phyloP scores from a whole-genome alignment of 1,140 invertebrate species.

The Caenorhabditis inopinata region DNA sequence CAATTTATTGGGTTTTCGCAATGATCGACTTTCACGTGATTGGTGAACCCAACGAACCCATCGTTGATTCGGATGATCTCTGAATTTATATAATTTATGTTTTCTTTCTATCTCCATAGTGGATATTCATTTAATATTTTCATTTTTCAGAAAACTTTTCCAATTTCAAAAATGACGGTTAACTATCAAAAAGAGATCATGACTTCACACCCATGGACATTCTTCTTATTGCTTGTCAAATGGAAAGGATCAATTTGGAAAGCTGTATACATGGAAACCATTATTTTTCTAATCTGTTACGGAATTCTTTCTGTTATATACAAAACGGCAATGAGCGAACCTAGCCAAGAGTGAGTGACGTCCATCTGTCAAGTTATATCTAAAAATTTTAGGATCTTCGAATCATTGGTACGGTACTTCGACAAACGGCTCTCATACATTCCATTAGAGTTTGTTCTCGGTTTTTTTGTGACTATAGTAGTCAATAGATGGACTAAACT shows the following conservation, averaged over 20 bases:
- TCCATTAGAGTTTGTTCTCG: constrained; percentile 39
- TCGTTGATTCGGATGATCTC: too few relatives aligned
- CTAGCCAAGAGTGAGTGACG: background rate
- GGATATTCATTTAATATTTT: too few relatives aligned
- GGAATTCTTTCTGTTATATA: constrained; percentile 42
- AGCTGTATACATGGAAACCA: constrained; percentile 37
- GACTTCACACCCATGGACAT: constrained; percentile 41
- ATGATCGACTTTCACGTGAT: too few relatives aligned
- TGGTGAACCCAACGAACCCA: too few relatives aligned
- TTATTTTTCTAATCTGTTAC: constrained; percentile 29
- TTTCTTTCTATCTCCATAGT: too few relatives aligned
- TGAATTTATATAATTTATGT: too few relatives aligned
- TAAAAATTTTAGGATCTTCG: constrained; percentile 30
- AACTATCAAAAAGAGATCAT: constrained; percentile 43
- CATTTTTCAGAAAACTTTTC: too few relatives aligned
- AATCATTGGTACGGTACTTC: constrained; percentile 30
- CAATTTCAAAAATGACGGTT: constrained; percentile 40
- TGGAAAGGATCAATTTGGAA: constrained; percentile 46
- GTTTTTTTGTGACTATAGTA: constrained; percentile 35
- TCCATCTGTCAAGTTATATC: background rate
- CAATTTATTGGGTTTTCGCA: too few relatives aligned
- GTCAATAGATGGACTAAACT: constrained; percentile 38
- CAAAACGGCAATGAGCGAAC: constrained; percentile 4
- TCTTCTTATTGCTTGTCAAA: constrained; percentile 36
- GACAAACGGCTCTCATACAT: constrained; percentile 32